phyloP scores from a whole-genome alignment of 1,140 invertebrate genomes.

The Papilio glaucus region DNA sequence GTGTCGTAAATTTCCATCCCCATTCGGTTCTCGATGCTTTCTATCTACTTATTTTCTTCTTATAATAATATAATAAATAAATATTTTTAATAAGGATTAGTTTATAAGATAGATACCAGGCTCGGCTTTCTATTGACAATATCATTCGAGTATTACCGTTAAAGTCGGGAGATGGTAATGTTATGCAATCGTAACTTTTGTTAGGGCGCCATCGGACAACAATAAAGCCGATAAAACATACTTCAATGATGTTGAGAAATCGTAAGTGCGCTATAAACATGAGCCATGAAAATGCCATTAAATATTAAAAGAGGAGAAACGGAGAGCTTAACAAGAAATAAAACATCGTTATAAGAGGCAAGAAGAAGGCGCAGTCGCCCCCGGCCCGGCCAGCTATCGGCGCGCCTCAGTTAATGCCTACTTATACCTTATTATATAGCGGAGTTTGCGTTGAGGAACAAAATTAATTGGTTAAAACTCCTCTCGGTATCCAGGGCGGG shows the following conservation, averaged over 20 bases:
- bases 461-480: slow-evolving; percentile 86
- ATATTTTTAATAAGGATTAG: no score
- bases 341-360: slow-evolving; percentile 81
- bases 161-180: slow-evolving; percentile 28
- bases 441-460: slow-evolving; percentile 84
- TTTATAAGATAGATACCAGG: no score
- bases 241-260: slow-evolving; percentile 76
- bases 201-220: slow-evolving; percentile 53
- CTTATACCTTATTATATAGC: slow-evolving; percentile 84
- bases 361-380: slow-evolving; percentile 73
- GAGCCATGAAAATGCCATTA: slow-evolving; percentile 82
- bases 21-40: no score
- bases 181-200: slow-evolving; percentile 47
- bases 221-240: slow-evolving; percentile 66
- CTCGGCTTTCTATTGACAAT: not conserved
- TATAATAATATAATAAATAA: no score
- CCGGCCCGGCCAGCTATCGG: slow-evolving; percentile 79
- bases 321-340: slow-evolving; percentile 83
- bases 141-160: slow-evolving; percentile 37
- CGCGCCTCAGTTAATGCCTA: slow-evolving; percentile 82
- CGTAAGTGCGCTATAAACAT: slow-evolving; percentile 81
- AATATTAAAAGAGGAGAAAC: slow-evolving; percentile 83
- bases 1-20: no score
- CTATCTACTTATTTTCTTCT: no score
- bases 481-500: slow-evolving; percentile 83